Conservation (phyloP, 2,797 vertebrate species). For the Iguana delicatissima region DNA sequence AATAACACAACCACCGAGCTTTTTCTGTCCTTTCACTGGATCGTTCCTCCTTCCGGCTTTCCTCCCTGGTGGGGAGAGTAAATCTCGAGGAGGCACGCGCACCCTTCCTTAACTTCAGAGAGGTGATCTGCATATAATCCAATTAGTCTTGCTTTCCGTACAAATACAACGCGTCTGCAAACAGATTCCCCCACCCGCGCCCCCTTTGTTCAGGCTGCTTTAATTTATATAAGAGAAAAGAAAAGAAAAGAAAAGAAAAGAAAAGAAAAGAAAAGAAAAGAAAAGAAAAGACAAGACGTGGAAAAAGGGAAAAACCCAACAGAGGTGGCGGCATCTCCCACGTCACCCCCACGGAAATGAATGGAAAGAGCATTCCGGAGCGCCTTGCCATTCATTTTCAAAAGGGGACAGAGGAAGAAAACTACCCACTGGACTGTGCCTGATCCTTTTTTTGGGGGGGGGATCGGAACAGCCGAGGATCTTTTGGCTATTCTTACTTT, state of each 20-base stretch:
- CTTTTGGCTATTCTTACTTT: not conserved
- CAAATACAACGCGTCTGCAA: not conserved
- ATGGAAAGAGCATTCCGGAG: not conserved
- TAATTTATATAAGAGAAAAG: not conserved
- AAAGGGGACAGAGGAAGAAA: not conserved
- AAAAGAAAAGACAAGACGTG: too few species aligned
- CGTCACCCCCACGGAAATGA: not conserved
- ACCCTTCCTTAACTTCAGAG: not conserved
- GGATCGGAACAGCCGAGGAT: not conserved
- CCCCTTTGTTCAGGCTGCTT: not conserved
- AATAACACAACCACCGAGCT: too few species aligned
- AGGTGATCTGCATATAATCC: slow-evolving; percentile 17
- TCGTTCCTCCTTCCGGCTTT: not conserved
- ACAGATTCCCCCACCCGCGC: not conserved
- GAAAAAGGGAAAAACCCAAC: not conserved
- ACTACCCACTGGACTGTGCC: not conserved
- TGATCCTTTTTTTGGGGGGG: not conserved
- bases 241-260: not conserved
- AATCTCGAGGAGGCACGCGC: slow-evolving; percentile 1
- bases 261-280: not conserved
- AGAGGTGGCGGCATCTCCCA: not conserved
- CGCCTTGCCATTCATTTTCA: not conserved
- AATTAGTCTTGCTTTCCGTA: slow-evolving; percentile 41
- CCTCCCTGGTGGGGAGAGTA: not conserved
- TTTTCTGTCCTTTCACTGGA: not conserved